Evolutionary conservation across 2,888 invertebrate genomes (phyloP), one percentile per base, ranked within the genome.

Genomic region (Watsonalla cultraria): DNA sequence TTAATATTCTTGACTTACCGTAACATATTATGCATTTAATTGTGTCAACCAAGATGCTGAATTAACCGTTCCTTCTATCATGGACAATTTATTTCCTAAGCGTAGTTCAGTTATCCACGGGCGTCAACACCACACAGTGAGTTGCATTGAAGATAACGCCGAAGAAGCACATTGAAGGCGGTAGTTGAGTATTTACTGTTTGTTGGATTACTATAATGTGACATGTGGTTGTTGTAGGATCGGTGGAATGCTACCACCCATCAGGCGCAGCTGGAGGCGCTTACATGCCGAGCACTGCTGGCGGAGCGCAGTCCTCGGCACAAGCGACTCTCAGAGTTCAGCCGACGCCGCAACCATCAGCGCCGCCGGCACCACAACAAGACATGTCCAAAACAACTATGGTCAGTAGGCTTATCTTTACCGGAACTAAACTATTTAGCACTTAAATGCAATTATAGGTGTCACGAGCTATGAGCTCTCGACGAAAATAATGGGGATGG

Each of bases 81-180:
- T 42, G 53, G 52, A 47, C 57, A 54, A 60, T 61, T 59, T 51
- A 70, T 78, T 85, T 86, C 82, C 86, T 90, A 84, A 90, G 78
- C 82, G 58, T 59, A 59, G 42, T 59, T 61, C 89, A 90, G 90
- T 78, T 90, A 90, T 84, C 89, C 89, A 75, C 82, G 89, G 82
- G 89, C 89, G 65, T 84, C 90, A 61, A 90, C 90, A 82, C 90
- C 90, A 78, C 90, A 90, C 71, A 86, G 88, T 90, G 76, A 90
- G 90, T 90, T n/a, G n/a, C n/a, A n/a, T n/a, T 56, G 49, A 51
- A 53, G 46, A 13, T 5, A 13, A 15, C 37, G 14, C 6, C 7
- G 14, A n/a, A 42, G 9, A 42, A 42, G 0, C 4, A 37, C 35
- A 13, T 48, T 48, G 35, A 9, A 14, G 35, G 33, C 9, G 9